Percentiles rank a stretch among this genome's conserved stretches.
phyloP scores from a whole-genome alignment of 2,797 vertebrate genomes.

The Orientallactaga sibirica region DNA sequence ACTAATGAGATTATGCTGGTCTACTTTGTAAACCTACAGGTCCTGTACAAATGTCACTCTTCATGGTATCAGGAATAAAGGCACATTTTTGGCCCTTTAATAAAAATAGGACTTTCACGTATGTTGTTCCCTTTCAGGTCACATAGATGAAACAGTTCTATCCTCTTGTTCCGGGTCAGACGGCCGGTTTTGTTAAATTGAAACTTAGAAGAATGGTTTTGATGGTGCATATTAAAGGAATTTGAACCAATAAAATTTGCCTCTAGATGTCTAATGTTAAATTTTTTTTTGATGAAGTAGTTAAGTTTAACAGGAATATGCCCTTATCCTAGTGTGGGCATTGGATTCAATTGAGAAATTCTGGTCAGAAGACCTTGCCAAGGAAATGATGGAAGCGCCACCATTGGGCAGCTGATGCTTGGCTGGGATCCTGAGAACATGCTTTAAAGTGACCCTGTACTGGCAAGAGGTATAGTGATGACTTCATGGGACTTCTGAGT shows the following conservation, averaged over 20 bases:
- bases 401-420: slow-evolving; percentile 77
- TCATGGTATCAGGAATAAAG: neutral
- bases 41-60: neutral
- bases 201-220: slow-evolving; percentile 22
- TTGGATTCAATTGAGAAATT: slow-evolving; percentile 18
- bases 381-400: slow-evolving; percentile 63
- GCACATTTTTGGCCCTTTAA: neutral
- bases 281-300: neutral
- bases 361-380: slow-evolving; percentile 68
- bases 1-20: neutral
- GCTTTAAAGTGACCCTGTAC: slow-evolving; percentile 77
- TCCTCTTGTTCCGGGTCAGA: neutral
- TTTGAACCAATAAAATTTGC: slow-evolving; percentile 38
- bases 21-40: neutral
- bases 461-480: slow-evolving; percentile 76
- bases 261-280: neutral
- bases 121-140: neutral
- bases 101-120: neutral
- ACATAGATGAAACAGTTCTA: neutral
- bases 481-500: slow-evolving; percentile 81
- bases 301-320: neutral
- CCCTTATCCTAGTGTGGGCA: neutral
- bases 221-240: slow-evolving; percentile 8
- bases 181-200: slow-evolving; percentile 24
- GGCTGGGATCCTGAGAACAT: slow-evolving; percentile 80